Percentiles rank a stretch among this genome's conserved stretches.
phyloP scores from a whole-genome alignment of 2,888 invertebrate genomes.

The Drosophila planitibia region DNA sequence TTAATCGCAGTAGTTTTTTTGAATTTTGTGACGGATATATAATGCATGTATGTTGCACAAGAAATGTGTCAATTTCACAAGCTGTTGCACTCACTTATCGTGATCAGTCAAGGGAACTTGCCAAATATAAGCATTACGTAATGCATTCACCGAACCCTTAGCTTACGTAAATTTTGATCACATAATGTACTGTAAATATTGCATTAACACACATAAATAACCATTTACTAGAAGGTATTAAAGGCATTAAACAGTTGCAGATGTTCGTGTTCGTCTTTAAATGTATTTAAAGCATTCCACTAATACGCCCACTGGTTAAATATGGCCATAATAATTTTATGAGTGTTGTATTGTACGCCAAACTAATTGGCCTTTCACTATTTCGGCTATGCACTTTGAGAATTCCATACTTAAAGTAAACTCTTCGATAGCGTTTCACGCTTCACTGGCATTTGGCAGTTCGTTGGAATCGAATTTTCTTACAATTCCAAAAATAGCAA shows the following conservation, averaged over 20 bases:
- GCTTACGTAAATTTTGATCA: neutral
- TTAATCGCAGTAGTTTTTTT: neutral
- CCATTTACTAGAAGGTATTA: neutral
- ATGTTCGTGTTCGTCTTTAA: neutral
- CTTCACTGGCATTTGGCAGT: constrained; percentile 22
- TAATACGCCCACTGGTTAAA: neutral
- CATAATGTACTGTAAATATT: neutral
- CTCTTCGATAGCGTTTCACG: constrained; percentile 24
- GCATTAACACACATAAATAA: neutral
- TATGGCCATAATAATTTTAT: neutral
- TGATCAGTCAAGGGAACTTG: neutral
- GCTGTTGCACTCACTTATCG: neutral
- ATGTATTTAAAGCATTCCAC: neutral
- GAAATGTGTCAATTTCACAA: constrained; percentile 1
- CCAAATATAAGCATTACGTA: neutral
- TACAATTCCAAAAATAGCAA: constrained; percentile 38
- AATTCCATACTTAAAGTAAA: constrained; percentile 7
- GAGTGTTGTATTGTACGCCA: neutral
- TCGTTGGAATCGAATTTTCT: constrained; percentile 8
- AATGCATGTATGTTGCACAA: neutral
- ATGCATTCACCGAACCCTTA: neutral
- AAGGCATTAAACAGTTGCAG: no score
- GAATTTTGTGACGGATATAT: neutral
- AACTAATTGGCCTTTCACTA: constrained; percentile 30
- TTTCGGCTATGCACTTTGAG: neutral